Conservation (phyloP, 1,140 invertebrate species). For the Caenorhabditis elegans region WBcel235 BX284606.5:5353001-5353500, state of each 20-base stretch:
- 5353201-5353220: slow-evolving; percentile 1
- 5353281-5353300: no score
- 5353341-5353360: no score
- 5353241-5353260: not conserved
- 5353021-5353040: no score
- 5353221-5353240: not conserved
- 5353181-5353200: not conserved
- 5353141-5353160: not conserved
- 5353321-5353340: no score
- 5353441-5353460: not conserved
- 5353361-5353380: no score
- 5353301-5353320: no score
- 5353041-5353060: no score
- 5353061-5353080: no score
- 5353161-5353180: not conserved
- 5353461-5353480: not conserved
- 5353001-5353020: no score
- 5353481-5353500: not conserved
- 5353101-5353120: not conserved
- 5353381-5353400: not conserved
- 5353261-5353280: no score
- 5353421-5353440: not conserved
- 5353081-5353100: not conserved
- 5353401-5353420: no score
- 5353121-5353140: not conserved